These are phyloP conservation scores for Sarcophaga peregrina DNA, from an alignment of 1,140 invertebrate genomes.

Conservation along the genomic window DNA sequence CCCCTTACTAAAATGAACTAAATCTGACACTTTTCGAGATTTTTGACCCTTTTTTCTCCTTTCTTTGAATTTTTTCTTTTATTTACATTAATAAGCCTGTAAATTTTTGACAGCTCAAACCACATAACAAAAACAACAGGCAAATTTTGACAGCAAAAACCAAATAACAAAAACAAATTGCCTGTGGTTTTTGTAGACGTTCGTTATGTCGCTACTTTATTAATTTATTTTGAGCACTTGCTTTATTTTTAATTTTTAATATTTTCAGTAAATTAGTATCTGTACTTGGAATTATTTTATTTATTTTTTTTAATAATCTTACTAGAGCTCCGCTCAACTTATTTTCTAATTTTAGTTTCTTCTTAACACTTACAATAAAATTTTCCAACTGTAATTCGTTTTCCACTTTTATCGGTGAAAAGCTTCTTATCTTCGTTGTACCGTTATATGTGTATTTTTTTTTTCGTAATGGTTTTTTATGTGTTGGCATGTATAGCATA, in stretches of 20 bases:
- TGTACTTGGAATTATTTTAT: not conserved
- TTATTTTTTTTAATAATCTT: constrained; percentile 5
- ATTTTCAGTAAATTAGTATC: not conserved
- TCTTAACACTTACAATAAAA: constrained; percentile 35
- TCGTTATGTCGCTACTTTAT: too few species aligned
- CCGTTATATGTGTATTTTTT: constrained; percentile 28
- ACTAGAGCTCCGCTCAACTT: constrained; percentile 31
- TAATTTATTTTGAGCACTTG: too few species aligned
- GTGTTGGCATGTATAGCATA: constrained; percentile 24
- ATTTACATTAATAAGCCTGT: too few species aligned
- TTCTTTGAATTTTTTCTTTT: too few species aligned
- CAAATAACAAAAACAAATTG: too few species aligned
- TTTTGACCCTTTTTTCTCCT: too few species aligned
- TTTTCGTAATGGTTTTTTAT: not conserved
- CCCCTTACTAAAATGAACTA: too few species aligned
- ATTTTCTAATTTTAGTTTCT: constrained; percentile 21
- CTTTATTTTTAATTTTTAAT: not conserved
- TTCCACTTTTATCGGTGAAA: constrained; percentile 23
- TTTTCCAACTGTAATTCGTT: constrained; percentile 37
- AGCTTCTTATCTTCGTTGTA: constrained; percentile 26
- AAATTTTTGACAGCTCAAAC: too few species aligned
- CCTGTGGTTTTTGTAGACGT: too few species aligned
- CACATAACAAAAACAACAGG: too few species aligned
- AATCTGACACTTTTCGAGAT: too few species aligned
- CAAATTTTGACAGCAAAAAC: too few species aligned